phyloP scores from a whole-genome alignment of 2,797 vertebrate species.

The Schizothorax lantsangensis region DNA sequence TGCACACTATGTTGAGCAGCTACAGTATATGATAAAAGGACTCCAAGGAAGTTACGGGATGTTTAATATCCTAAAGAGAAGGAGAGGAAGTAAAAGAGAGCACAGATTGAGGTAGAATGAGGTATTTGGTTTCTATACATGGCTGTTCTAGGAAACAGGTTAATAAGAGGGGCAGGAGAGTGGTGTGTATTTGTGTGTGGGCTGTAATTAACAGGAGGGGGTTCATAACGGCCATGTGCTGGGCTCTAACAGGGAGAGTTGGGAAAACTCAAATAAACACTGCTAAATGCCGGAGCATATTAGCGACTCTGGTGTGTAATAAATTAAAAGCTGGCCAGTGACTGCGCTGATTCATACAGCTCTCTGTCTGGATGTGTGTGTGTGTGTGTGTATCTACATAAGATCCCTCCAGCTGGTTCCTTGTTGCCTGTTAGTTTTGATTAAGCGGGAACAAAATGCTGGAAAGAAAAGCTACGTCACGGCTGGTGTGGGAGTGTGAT shows the following conservation, averaged over 20 bases:
- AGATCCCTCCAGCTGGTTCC: conserved; percentile 28
- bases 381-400: conserved; percentile 39
- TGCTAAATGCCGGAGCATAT: conserved; percentile 65
- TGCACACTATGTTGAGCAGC: conserved; percentile 1
- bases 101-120: neutral
- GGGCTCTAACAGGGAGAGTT: conserved; percentile 58
- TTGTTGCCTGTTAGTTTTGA: conserved; percentile 39
- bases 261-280: conserved; percentile 73
- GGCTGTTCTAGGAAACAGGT: conserved; percentile 26
- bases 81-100: conserved; percentile 22
- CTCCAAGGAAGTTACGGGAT: neutral
- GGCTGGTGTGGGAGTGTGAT: neutral
- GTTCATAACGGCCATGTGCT: conserved; percentile 56
- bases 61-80: neutral
- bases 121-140: conserved; percentile 49
- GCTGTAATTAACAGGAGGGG: conserved; percentile 59
- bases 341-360: conserved; percentile 16
- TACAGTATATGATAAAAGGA: conserved; percentile 26
- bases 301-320: conserved; percentile 58
- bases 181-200: conserved; percentile 29
- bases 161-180: conserved; percentile 13
- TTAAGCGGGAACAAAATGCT: conserved; percentile 19
- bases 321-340: conserved; percentile 56
- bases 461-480: conserved; percentile 31
- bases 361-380: conserved; percentile 17